Conservation (phyloP, 2,888 invertebrate genomes). For the Phalangium opilio region DNA sequence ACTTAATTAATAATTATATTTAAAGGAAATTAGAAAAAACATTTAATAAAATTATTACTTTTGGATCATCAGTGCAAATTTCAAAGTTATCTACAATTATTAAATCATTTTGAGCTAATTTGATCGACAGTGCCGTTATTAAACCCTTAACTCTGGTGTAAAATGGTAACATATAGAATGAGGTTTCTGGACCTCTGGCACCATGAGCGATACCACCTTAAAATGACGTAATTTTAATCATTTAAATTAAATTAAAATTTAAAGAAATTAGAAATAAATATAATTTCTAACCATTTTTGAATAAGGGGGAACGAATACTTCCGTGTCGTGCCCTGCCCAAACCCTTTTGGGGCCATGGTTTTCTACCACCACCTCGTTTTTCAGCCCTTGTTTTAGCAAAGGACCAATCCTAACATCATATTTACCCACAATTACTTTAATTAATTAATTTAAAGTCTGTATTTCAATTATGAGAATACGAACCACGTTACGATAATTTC, state of each 20-base stretch:
- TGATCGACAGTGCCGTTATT: slow-evolving; percentile 65
- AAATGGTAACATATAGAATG: slow-evolving; percentile 86
- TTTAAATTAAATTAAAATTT: not conserved
- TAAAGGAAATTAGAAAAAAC: no score
- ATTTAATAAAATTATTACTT: slow-evolving; percentile 26
- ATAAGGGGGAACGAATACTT: slow-evolving; percentile 76
- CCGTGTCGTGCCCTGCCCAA: slow-evolving; percentile 78
- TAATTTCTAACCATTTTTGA: slow-evolving; percentile 42
- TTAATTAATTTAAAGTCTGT: no score
- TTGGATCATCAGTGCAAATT: slow-evolving; percentile 60
- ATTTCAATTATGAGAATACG: no score
- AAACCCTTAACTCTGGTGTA: slow-evolving; percentile 60
- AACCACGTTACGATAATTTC: slow-evolving; percentile 57
- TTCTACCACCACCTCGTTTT: slow-evolving; percentile 70
- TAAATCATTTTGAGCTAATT: slow-evolving; percentile 82
- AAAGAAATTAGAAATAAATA: not conserved
- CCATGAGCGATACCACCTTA: slow-evolving; percentile 70
- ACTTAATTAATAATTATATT: not conserved
- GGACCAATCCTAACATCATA: slow-evolving; percentile 53
- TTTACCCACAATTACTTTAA: no score
- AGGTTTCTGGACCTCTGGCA: slow-evolving; percentile 72
- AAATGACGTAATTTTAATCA: slow-evolving; percentile 4
- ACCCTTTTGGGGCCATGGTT: slow-evolving; percentile 97
- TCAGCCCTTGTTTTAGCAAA: slow-evolving; percentile 66
- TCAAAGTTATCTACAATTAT: slow-evolving; percentile 75